Conservation (phyloP, 1,140 invertebrate genomes). For the Fopius arisanus region DNA sequence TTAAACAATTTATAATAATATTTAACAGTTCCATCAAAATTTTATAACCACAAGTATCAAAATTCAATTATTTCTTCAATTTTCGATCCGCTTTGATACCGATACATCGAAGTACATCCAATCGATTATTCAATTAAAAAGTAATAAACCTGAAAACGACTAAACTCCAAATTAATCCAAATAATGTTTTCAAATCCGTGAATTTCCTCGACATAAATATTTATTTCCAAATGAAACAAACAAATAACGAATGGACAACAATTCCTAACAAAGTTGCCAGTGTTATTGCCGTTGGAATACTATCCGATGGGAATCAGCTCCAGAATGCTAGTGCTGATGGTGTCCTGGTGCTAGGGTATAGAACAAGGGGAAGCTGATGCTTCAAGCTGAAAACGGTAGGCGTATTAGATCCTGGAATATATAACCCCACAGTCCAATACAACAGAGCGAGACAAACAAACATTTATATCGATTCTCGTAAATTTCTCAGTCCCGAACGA, state of each 20-base stretch:
- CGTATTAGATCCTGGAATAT: neutral
- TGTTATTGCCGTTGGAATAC: neutral
- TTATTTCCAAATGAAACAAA: neutral
- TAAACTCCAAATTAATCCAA: too few relatives aligned
- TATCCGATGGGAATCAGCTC: neutral
- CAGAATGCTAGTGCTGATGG: neutral
- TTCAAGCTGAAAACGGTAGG: neutral
- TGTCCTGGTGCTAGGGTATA: too few relatives aligned
- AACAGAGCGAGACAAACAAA: neutral
- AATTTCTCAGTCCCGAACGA: constrained; percentile 14
- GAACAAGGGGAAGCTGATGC: neutral
- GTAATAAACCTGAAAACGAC: too few relatives aligned
- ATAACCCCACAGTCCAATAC: neutral
- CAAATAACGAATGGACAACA: neutral
- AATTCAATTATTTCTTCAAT: too few relatives aligned
- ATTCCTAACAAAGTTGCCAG: neutral
- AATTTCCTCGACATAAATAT: too few relatives aligned
- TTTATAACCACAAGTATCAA: too few relatives aligned
- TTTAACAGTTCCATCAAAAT: too few relatives aligned
- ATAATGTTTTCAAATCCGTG: too few relatives aligned
- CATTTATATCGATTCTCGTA: constrained; percentile 11
- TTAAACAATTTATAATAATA: too few relatives aligned
- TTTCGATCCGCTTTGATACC: too few relatives aligned
- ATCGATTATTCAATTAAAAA: too few relatives aligned
- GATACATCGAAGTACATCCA: too few relatives aligned